Base-by-base conservation (phyloP, 2,113 vertebrate species). In the Australoheros scitulus region DNA sequence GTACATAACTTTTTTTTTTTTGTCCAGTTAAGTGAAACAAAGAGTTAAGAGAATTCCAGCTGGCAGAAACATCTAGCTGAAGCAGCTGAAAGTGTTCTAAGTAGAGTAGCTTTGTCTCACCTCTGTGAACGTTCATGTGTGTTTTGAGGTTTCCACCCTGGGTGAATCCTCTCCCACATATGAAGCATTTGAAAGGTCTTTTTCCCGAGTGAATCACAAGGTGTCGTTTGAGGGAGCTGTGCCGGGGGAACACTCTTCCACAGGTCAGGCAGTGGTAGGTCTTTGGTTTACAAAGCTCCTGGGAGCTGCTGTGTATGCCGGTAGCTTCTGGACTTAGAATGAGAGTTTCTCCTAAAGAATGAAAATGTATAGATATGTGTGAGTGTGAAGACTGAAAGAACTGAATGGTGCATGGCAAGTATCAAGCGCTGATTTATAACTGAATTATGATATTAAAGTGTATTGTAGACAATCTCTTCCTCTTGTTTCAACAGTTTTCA, bases 61-160 rank as follows among this genome's bases (percentile, higher is more conserved):
- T 70, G 24, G 24, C 43, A 72, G 24, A 72, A 52, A 52, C 43
- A 32, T 32, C 43, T 52, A 52, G 52, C 43, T 32, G 24, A 52
- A 70, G 29, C 17, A 43, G 36, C 38, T 4, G 5, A 61, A 77
- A 47, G 18, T 47, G 57, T 43, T 24, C 20, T 24, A 34, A 38
- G 52, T 22, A 38, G 15, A 52, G 24, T 3, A 1, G 65, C 18
- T 61, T 70, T 41, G 15, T 80, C 87, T 87, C 24, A 92, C 91
- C 91, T 92, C 29, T 89, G 83, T 92, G 89, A 34, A 85, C 80
- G 38, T 89, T 92, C 90, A 89, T 90, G 83, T 91, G 91, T 29
- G 90, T 93, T 75, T 89, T 90, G 22, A 92, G 90, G 72, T 92
- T 90, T 60, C 90, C 88, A 34, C 80, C 14, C 63, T 91, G 91